Base-by-base conservation (phyloP, 2,113 vertebrate genomes). In the Anarhynchus alexandrinus region DNA sequence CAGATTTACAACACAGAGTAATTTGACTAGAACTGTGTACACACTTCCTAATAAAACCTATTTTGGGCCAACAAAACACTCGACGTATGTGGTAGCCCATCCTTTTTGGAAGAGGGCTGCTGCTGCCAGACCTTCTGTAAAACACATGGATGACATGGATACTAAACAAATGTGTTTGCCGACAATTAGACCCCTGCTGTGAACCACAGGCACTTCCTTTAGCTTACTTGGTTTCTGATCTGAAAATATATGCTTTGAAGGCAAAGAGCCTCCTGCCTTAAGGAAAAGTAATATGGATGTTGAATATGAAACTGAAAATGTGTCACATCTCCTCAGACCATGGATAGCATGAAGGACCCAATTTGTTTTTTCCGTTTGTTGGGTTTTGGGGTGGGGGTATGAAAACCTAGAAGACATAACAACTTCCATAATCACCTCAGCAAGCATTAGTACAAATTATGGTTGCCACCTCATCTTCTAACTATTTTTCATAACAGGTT, bases 11-110 rank as follows among this genome's bases (percentile, higher is more conserved):
- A 74, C 45, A 94, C 42, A 81, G 38, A 86, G 29, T 30, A 67
- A 87, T 84, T 26, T 58, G 42, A 74, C 77, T 74, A 65, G 29
- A 86, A 79, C 10, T 10, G 29, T 21, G 66, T 12, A 67, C 15
- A 64, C 34, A 27, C 52, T 71, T 95, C 67, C 83, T 61, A 42
- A 13, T 32, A 27, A 71, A 21, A 64, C 7, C 59, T 82, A 71
- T 64, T 84, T 96, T 89, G 74, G 40, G 47, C 59, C 65, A 91
- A 57, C 38, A 93, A 71, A 84, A 77, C 77, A 74, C 42, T 74
- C 5, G 1, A 71, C 52, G n/a, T 74, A 82, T 11, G 65, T 47
- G 40, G 65, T 4, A 93, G 70, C 38, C 62, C 62, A 65, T n/a
- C 19, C 26, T 67, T 87, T 84, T 55, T 42, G 81, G 52, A 93